phyloP scores from a whole-genome alignment of 2,113 vertebrate genomes.

The pig (Sus scrofa) region T2T-Sscrofa CM000817.6:130470501-130471000 shows the following conservation, averaged over 20 bases:
- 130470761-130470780: neutral
- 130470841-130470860: neutral
- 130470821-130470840: neutral
- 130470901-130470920: neutral
- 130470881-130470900: neutral
- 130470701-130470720: conserved; percentile 1
- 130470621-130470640: neutral
- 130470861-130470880: neutral
- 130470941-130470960: neutral
- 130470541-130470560: neutral
- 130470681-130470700: neutral
- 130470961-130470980: neutral
- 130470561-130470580: neutral
- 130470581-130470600: neutral
- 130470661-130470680: neutral
- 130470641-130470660: neutral
- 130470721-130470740: neutral
- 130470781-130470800: neutral
- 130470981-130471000: neutral
- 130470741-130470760: neutral
- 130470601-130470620: neutral
- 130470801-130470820: neutral
- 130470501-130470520: conserved; percentile 60
- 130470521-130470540: conserved; percentile 67
- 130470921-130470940: neutral